phyloP scores from a whole-genome alignment of 2,888 invertebrate genomes.

The Poecilobothrus nobilitatus region DNA sequence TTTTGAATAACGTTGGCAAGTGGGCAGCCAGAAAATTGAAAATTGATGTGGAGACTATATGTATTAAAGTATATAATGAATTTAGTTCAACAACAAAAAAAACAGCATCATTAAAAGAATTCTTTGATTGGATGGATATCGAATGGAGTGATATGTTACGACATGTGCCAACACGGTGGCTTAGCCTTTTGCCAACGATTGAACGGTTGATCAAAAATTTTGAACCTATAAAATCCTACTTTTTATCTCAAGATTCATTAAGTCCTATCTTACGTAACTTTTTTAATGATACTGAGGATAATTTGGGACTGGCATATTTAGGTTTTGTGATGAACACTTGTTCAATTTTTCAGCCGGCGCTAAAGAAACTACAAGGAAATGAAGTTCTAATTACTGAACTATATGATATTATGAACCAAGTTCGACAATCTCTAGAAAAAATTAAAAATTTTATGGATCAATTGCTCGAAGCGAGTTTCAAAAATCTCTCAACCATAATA shows the following conservation, averaged over 20 bases:
- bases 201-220: slow-evolving; percentile 11
- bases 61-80: slow-evolving; percentile 12
- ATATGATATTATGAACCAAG: slow-evolving; percentile 8
- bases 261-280: background rate
- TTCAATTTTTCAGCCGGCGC: background rate
- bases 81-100: slow-evolving; percentile 10
- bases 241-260: background rate
- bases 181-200: slow-evolving; percentile 10
- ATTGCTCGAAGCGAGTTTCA: slow-evolving; percentile 2
- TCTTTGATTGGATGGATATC: slow-evolving; percentile 8
- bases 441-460: slow-evolving; percentile 9
- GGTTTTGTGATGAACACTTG: background rate
- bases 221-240: slow-evolving; percentile 13
- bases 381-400: slow-evolving; percentile 7
- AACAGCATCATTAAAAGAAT: slow-evolving; percentile 8
- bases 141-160: slow-evolving; percentile 13
- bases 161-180: slow-evolving; percentile 11
- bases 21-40: slow-evolving; percentile 7
- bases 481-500: slow-evolving; percentile 7
- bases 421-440: slow-evolving; percentile 4
- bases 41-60: slow-evolving; percentile 8
- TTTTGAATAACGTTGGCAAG: background rate
- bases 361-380: background rate
- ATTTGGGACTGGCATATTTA: slow-evolving; percentile 10
- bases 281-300: slow-evolving; percentile 2